These are phyloP conservation scores for Gobiocypris rarus DNA, from an alignment of 2,113 vertebrate species.

Conservation along the genomic window DNA sequence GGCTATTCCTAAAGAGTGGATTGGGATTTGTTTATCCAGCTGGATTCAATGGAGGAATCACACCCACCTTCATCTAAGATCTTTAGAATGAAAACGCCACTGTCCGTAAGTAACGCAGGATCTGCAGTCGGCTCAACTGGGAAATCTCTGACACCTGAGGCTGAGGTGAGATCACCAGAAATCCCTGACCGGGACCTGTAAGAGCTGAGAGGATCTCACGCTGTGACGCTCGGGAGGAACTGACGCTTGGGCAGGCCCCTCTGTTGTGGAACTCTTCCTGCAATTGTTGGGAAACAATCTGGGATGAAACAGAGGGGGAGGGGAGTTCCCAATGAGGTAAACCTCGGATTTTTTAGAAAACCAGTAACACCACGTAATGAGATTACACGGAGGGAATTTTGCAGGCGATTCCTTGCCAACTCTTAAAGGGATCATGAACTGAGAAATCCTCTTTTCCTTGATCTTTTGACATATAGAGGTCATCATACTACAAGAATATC, in stretches of 20 bases:
- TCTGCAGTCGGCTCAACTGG: too few species aligned
- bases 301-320: constrained; percentile 27
- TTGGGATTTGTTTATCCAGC: neutral
- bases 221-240: constrained; percentile 24
- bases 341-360: constrained; percentile 43
- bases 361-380: constrained; percentile 4
- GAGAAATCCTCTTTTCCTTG: too few species aligned
- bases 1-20: neutral
- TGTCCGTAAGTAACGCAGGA: too few species aligned
- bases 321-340: constrained; percentile 51
- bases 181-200: neutral
- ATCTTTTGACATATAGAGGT: too few species aligned
- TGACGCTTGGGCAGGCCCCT: constrained; percentile 39
- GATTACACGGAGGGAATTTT: constrained; percentile 30
- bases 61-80: neutral
- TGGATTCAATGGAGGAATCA: neutral
- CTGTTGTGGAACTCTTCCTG: constrained; percentile 72
- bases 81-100: neutral
- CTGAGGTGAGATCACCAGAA: neutral
- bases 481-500: too few species aligned
- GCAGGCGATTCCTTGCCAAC: too few species aligned
- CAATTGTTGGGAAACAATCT: constrained; percentile 68
- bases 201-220: neutral
- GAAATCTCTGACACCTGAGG: neutral
- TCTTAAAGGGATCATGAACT: neutral